These are phyloP conservation scores for Euphydryas editha DNA, from an alignment of 2,888 invertebrate genomes.

Conservation along the genomic window DNA sequence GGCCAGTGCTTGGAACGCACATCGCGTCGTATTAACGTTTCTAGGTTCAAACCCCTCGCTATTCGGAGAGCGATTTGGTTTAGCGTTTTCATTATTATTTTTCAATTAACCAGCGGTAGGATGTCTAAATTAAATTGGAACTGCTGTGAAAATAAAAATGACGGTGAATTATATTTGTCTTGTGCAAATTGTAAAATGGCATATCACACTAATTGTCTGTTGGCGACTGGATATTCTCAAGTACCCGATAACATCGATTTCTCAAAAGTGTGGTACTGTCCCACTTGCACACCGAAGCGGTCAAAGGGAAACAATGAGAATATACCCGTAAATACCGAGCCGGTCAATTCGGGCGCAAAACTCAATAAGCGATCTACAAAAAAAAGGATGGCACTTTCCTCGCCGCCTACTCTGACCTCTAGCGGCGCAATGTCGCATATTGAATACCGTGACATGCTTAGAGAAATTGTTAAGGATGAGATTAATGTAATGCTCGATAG, in stretches of 20 bases:
- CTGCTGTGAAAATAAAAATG: background rate
- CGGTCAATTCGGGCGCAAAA: background rate
- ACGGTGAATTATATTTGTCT: background rate
- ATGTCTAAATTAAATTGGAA: constrained; percentile 11
- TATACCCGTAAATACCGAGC: background rate
- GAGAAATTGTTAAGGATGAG: constrained; percentile 4
- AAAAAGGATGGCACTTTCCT: constrained; percentile 4
- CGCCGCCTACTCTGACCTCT: background rate
- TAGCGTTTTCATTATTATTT: too few relatives aligned
- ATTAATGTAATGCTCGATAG: background rate
- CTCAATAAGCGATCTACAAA: background rate
- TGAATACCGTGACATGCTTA: constrained; percentile 1
- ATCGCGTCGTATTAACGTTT: too few relatives aligned
- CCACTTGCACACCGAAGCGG: background rate
- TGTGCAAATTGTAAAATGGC: constrained; percentile 4
- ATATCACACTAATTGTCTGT: constrained; percentile 11
- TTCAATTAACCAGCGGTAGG: background rate
- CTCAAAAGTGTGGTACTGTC: constrained; percentile 1
- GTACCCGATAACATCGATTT: background rate
- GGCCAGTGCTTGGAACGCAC: too few relatives aligned
- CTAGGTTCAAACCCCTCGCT: too few relatives aligned
- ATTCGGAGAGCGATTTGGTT: too few relatives aligned
- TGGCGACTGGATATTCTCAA: constrained; percentile 3
- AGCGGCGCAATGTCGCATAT: background rate
- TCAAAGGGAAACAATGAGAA: constrained; percentile 11